Conservation (phyloP, 2,113 vertebrate genomes). For the Cinclus cinclus region DNA sequence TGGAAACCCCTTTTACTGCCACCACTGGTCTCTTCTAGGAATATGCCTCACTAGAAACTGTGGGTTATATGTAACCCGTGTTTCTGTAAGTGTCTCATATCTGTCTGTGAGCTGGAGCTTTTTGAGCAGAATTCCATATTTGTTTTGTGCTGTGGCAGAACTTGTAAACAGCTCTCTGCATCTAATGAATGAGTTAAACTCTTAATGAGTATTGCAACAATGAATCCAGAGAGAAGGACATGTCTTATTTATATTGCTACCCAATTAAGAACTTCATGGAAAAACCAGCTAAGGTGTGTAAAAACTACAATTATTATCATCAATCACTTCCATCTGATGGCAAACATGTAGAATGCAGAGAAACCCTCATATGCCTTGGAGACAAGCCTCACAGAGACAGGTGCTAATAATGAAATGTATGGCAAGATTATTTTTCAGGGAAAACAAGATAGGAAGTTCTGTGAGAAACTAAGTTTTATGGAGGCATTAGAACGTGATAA, state of each 20-base stretch:
- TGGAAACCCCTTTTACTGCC: not conserved
- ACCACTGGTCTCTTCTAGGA: not conserved
- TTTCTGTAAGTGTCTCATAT: not conserved
- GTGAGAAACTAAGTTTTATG: conserved; percentile 5
- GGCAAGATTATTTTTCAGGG: conserved; percentile 15
- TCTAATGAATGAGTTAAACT: not conserved
- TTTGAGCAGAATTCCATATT: not conserved
- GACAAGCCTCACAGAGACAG: not conserved
- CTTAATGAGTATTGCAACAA: not conserved
- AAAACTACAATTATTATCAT: not conserved
- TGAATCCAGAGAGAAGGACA: not conserved
- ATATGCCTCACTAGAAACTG: rapidly evolving
- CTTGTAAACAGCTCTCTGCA: not conserved
- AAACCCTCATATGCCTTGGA: not conserved
- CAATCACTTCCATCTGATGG: not conserved
- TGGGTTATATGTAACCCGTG: not conserved
- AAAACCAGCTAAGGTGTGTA: not conserved
- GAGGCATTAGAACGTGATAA: conserved; percentile 18
- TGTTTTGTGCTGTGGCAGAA: not conserved
- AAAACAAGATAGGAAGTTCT: not conserved
- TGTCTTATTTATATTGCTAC: not conserved
- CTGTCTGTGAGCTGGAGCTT: not conserved
- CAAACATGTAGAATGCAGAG: not conserved
- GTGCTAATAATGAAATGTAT: conserved; percentile 2
- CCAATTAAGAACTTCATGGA: not conserved